These are phyloP conservation scores for Habrosyne pyritoides DNA, from an alignment of 2,888 invertebrate genomes.

Conservation along the genomic window DNA sequence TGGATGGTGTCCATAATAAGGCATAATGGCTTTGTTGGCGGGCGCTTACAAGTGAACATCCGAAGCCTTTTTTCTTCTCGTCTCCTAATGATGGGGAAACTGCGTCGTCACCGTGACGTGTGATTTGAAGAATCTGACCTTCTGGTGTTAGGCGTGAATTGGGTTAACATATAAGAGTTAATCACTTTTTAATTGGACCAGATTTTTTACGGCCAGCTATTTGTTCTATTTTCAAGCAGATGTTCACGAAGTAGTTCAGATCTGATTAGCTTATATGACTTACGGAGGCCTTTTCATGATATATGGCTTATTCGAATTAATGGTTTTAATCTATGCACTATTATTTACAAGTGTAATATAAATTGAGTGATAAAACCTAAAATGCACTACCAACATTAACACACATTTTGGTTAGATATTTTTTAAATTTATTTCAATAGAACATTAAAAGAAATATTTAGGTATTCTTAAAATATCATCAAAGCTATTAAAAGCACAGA, in stretches of 20 bases:
- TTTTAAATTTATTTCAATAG: no score
- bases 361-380: no score
- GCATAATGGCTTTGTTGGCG: conserved; percentile 81
- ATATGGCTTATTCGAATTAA: neutral
- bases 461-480: conserved; percentile 21
- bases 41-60: conserved; percentile 71
- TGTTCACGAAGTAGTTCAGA: conserved; percentile 11
- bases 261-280: conserved; percentile 3
- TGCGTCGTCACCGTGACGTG: conserved; percentile 71
- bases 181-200: conserved; percentile 68
- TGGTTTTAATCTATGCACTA: neutral
- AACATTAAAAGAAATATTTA: conserved; percentile 13
- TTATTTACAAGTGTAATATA: no score
- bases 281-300: neutral
- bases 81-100: conserved; percentile 75
- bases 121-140: conserved; percentile 67
- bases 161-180: conserved; percentile 59
- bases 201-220: conserved; percentile 36
- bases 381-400: neutral
- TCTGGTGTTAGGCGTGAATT: conserved; percentile 72
- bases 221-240: conserved; percentile 26
- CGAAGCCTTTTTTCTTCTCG: conserved; percentile 71
- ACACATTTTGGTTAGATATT: neutral
- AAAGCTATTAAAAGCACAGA: conserved; percentile 27
- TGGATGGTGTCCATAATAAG: conserved; percentile 81